A percentile compares a stretch with the other conserved stretches of the same genome.
phyloP scores from a whole-genome alignment of 2,797 vertebrate genomes.

The Urophycis tenuis region DNA sequence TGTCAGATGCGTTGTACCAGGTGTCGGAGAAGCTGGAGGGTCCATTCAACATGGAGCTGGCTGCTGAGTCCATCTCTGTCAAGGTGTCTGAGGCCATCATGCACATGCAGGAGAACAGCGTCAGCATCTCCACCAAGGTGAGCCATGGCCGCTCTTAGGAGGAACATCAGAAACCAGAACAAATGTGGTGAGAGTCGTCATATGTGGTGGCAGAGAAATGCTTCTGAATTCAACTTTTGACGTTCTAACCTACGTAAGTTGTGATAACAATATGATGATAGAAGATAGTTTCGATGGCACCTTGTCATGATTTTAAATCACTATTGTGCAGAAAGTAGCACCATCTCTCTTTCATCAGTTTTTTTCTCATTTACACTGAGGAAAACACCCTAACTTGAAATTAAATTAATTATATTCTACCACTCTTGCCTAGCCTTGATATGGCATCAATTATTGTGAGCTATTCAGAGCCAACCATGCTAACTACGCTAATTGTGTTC shows the following conservation, averaged over 20 bases:
- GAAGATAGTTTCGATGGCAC: background rate
- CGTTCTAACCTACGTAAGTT: background rate
- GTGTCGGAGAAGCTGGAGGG: conserved; percentile 81
- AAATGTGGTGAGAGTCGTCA: background rate
- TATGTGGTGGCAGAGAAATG: background rate
- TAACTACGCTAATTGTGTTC: background rate
- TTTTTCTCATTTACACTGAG: no score
- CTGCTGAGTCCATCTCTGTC: conserved; percentile 78
- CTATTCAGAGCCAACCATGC: background rate
- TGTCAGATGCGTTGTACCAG: conserved; percentile 75
- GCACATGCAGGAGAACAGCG: conserved; percentile 85
- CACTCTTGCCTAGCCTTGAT: no score
- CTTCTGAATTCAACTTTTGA: background rate
- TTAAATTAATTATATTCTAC: no score
- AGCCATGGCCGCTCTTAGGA: background rate
- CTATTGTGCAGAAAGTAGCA: background rate
- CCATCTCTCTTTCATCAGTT: no score
- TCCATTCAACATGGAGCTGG: conserved; percentile 84
- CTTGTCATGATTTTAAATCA: background rate
- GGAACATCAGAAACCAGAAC: background rate
- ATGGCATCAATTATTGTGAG: no score
- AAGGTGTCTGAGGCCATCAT: conserved; percentile 87
- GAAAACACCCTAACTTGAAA: no score
- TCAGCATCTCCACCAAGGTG: conserved; percentile 80
- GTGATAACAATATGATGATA: background rate